phyloP scores from a whole-genome alignment of 2,797 vertebrate genomes.

The Falco novaeseelandiae region DNA sequence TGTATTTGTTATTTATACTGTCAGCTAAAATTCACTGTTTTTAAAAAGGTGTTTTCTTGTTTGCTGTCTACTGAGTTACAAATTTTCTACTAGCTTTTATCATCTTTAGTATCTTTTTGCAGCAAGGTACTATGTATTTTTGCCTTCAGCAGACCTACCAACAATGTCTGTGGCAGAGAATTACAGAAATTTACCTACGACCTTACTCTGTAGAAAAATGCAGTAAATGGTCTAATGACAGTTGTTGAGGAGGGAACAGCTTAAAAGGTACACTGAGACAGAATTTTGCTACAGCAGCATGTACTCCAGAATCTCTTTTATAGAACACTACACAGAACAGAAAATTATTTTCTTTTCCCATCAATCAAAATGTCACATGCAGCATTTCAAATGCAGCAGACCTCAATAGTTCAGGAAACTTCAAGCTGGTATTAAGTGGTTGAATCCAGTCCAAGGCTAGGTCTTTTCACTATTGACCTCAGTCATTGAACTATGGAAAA shows the following conservation, averaged over 20 bases:
- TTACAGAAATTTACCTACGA: neutral
- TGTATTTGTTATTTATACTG: neutral
- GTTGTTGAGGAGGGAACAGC: neutral
- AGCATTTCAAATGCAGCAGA: neutral
- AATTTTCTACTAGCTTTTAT: neutral
- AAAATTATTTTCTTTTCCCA: neutral
- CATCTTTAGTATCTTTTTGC: neutral
- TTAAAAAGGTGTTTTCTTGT: neutral
- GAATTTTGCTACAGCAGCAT: neutral
- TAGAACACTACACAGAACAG: neutral
- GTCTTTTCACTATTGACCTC: neutral
- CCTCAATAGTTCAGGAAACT: neutral
- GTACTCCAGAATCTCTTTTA: neutral
- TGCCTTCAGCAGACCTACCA: neutral
- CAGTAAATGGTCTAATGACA: neutral
- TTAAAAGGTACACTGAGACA: neutral
- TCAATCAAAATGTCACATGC: neutral
- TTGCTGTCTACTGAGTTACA: neutral
- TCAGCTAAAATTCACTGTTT: neutral
- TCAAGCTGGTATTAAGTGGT: neutral
- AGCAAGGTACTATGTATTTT: neutral
- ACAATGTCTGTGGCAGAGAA: neutral
- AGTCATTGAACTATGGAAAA: neutral
- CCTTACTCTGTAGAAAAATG: neutral
- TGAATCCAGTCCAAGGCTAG: neutral